A percentile compares a stretch with the other conserved stretches of the same genome.
phyloP scores from a whole-genome alignment of 1,140 invertebrate genomes.

The Ditylenchus dipsaci region DNA sequence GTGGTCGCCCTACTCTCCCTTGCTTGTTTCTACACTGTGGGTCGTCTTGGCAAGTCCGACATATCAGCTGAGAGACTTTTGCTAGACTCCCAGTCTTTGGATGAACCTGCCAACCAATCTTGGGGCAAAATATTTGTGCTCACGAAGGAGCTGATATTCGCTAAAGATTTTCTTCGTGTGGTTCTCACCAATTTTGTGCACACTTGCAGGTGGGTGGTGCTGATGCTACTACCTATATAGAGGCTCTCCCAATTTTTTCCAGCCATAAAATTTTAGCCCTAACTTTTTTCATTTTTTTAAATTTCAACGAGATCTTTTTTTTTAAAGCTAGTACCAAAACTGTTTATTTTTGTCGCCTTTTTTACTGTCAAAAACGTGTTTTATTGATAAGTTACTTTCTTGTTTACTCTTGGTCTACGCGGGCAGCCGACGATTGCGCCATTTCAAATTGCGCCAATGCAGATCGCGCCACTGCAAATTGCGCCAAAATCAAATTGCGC shows the following conservation, averaged over 20 bases:
- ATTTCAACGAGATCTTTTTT: too few species aligned
- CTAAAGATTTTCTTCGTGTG: conserved; percentile 44
- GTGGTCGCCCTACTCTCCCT: conserved; percentile 48
- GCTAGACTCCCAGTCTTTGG: neutral
- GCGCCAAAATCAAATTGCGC: too few species aligned
- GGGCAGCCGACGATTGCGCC: too few species aligned
- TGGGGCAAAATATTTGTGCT: conserved; percentile 23
- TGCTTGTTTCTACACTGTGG: conserved; percentile 37
- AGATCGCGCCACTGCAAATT: too few species aligned
- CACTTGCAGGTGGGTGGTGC: conserved; percentile 29
- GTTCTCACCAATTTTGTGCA: conserved; percentile 55
- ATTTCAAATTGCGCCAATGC: too few species aligned
- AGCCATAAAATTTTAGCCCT: neutral
- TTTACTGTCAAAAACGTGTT: too few species aligned
- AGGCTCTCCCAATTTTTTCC: neutral
- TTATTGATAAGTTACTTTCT: too few species aligned
- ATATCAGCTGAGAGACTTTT: neutral
- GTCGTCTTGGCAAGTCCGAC: conserved; percentile 32
- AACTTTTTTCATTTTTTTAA: too few species aligned
- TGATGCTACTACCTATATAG: neutral
- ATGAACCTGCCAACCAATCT: neutral
- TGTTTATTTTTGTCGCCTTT: too few species aligned
- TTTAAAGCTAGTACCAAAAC: too few species aligned
- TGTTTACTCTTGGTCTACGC: too few species aligned
- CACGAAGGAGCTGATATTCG: conserved; percentile 38